phyloP scores from a whole-genome alignment of 1,140 invertebrate species.

The Halesus radiatus region DNA sequence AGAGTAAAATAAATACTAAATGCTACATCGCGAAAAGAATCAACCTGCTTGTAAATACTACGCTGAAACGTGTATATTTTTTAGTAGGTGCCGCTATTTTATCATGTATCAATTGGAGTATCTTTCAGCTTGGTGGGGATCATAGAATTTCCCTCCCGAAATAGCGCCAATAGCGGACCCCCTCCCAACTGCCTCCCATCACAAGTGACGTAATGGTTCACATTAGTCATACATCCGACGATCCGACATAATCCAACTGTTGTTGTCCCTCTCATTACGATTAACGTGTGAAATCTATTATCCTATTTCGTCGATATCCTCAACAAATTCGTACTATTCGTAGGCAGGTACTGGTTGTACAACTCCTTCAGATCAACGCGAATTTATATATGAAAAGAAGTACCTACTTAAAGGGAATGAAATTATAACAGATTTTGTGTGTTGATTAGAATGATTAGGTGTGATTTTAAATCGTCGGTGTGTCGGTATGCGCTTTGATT shows the following conservation, averaged over 20 bases:
- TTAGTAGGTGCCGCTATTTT: not conserved
- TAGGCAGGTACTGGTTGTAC: too few relatives aligned
- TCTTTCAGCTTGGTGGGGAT: not conserved
- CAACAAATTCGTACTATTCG: too few relatives aligned
- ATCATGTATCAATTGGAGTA: not conserved
- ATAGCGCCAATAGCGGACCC: constrained; percentile 16
- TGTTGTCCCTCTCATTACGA: not conserved
- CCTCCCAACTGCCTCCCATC: not conserved
- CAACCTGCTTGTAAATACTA: not conserved
- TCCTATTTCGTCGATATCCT: too few relatives aligned
- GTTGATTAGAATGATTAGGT: too few relatives aligned
- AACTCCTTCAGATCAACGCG: too few relatives aligned
- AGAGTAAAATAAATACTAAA: not conserved
- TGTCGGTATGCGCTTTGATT: too few relatives aligned
- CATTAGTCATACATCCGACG: constrained; percentile 16
- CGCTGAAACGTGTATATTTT: not conserved
- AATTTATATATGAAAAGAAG: too few relatives aligned
- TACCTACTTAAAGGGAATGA: too few relatives aligned
- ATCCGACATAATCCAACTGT: not conserved
- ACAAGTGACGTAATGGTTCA: constrained; percentile 9
- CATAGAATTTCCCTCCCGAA: constrained; percentile 15
- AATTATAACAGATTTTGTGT: too few relatives aligned
- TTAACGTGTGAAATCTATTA: too few relatives aligned
- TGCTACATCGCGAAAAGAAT: not conserved
- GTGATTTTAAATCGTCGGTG: too few relatives aligned